Conservation (phyloP, 2,888 invertebrate genomes). For the Caenorhabditis sp. region DNA sequence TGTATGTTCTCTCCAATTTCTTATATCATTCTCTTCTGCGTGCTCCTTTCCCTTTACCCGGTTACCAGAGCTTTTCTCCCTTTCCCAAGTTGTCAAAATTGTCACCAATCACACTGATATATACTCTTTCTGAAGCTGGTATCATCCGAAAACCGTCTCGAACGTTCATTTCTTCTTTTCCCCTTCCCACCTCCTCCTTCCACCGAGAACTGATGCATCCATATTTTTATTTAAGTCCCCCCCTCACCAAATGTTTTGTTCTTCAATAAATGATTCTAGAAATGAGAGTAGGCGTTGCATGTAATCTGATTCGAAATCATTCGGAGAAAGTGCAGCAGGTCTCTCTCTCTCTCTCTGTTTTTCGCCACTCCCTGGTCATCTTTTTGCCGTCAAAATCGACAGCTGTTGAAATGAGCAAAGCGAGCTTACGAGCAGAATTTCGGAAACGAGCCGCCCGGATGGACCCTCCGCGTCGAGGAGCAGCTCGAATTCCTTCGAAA, state of each 20-base stretch:
- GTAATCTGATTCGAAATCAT: slow-evolving; percentile 41
- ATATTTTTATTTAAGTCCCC: neutral
- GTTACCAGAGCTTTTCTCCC: slow-evolving; percentile 28
- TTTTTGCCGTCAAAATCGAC: slow-evolving; percentile 53
- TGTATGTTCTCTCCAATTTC: slow-evolving; percentile 26
- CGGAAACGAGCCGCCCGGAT: too few relatives aligned
- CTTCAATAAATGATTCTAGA: slow-evolving; percentile 36
- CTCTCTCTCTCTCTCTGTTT: slow-evolving; percentile 44
- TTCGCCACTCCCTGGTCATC: slow-evolving; percentile 44
- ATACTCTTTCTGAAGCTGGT: slow-evolving; percentile 49
- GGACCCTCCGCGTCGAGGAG: too few relatives aligned
- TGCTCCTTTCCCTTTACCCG: slow-evolving; percentile 46
- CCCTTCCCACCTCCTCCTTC: too few relatives aligned
- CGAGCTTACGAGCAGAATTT: slow-evolving; percentile 46
- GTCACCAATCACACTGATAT: slow-evolving; percentile 18
- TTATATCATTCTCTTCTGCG: slow-evolving; percentile 41
- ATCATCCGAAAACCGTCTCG: slow-evolving; percentile 12
- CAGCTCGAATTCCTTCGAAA: neutral
- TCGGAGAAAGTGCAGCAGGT: slow-evolving; percentile 35
- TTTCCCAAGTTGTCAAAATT: slow-evolving; percentile 2
- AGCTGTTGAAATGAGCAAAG: slow-evolving; percentile 55
- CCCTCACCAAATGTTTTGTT: slow-evolving; percentile 1
- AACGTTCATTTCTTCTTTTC: slow-evolving; percentile 14
- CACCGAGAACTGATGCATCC: slow-evolving; percentile 48
- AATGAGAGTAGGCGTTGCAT: neutral